Evolutionary conservation across 2,797 vertebrate genomes (phyloP).

Genomic region (Halcyon smyrnensis): DNA sequence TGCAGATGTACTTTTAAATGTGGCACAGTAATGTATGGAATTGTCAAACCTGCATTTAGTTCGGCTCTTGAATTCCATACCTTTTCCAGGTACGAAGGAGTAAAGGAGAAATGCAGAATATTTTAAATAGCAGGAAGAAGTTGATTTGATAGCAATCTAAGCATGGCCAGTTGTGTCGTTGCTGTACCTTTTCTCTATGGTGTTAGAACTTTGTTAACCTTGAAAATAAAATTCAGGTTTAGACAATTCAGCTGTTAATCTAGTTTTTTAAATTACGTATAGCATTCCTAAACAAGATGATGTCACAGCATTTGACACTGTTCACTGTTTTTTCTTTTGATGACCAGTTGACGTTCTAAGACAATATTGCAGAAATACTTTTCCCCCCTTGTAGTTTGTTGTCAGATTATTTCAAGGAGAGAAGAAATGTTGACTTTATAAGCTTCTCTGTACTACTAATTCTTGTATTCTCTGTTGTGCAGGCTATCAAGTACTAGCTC

Average conservation of each 20-base stretch:
- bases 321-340: not conserved
- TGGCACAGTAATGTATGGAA: not conserved
- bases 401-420: not conserved
- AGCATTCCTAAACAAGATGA: not conserved
- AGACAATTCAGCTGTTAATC: not conserved
- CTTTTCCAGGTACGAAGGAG: not conserved
- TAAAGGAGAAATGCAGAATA: not conserved
- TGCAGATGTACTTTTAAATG: not conserved
- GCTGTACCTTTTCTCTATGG: not conserved
- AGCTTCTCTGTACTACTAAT: not conserved
- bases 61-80: not conserved
- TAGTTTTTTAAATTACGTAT: not conserved
- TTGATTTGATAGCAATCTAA: not conserved
- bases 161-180: not conserved
- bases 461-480: constrained; percentile 26
- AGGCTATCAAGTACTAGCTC: constrained; percentile 97
- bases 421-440: not conserved
- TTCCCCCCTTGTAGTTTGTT: not conserved
- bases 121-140: not conserved
- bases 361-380: not conserved
- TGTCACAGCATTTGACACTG: not conserved
- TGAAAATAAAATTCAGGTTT: not conserved
- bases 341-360: not conserved
- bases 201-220: not conserved
- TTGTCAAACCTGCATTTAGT: not conserved